A percentile compares a stretch with the other conserved stretches of the same genome.
phyloP scores from a whole-genome alignment of 2,888 invertebrate genomes.

The Drosophila cracens region DNA sequence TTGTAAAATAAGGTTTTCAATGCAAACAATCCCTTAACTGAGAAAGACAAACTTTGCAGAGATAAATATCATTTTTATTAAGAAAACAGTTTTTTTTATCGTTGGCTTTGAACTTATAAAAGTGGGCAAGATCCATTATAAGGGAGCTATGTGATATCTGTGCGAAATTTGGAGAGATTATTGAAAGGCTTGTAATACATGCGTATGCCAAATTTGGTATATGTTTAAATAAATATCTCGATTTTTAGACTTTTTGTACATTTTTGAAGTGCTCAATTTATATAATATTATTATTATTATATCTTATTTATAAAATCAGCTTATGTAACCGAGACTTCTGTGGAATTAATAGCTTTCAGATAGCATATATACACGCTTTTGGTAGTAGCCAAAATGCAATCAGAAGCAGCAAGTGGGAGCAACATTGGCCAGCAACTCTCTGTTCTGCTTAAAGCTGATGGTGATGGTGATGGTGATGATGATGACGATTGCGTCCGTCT shows the following conservation, averaged over 20 bases:
- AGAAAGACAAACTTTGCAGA: too few relatives aligned
- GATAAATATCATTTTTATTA: neutral
- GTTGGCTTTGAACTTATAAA: neutral
- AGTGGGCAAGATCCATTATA: neutral
- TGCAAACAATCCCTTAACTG: too few relatives aligned
- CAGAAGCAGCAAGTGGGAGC: neutral
- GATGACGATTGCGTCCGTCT: conserved; percentile 41
- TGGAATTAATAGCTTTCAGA: neutral
- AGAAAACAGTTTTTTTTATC: neutral
- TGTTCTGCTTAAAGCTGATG: conserved; percentile 20
- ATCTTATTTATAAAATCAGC: neutral
- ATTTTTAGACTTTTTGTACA: neutral
- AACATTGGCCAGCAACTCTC: conserved; percentile 15
- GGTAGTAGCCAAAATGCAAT: conserved; percentile 1
- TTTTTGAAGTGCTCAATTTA: too few relatives aligned
- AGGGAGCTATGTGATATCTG: neutral
- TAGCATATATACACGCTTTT: conserved; percentile 3
- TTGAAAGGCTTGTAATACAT: neutral
- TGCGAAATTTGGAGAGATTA: accelerated
- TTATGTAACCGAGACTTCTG: neutral
- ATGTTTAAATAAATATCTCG: neutral
- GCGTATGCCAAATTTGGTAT: accelerated
- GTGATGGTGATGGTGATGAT: conserved; percentile 52
- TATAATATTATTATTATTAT: too few relatives aligned
- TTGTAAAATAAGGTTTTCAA: too few relatives aligned